Conservation (phyloP, 2,797 vertebrate genomes). For the Austrolebias charrua region DNA sequence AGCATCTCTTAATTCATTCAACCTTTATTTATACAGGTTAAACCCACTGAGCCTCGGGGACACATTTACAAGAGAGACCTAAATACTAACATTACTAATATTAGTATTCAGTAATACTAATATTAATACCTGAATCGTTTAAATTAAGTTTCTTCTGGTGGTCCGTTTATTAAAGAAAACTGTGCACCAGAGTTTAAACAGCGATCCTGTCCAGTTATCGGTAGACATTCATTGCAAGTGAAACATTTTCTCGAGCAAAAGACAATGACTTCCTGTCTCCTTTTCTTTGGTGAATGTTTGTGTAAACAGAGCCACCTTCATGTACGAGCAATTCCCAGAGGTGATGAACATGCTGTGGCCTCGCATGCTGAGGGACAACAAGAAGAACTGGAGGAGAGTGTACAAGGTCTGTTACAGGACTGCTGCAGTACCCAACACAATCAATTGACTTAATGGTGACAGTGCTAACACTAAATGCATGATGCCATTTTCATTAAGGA, state of each 20-base stretch:
- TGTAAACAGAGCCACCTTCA: constrained; percentile 85
- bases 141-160: no score
- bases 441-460: constrained; percentile 5
- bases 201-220: not conserved
- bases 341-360: constrained; percentile 99
- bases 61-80: no score
- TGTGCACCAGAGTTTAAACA: not conserved
- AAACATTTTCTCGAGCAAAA: not conserved
- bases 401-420: constrained; percentile 86
- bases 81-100: no score
- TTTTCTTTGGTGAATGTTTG: constrained; percentile 8
- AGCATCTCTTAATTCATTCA: no score
- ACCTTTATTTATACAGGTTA: no score
- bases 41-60: no score
- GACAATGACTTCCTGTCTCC: not conserved
- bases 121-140: no score
- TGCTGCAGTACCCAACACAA: not conserved
- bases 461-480: not conserved
- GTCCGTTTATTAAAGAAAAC: no score
- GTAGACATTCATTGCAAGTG: not conserved
- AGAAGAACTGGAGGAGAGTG: constrained; percentile 98
- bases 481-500: constrained; percentile 11
- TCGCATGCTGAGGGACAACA: constrained; percentile 98
- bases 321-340: constrained; percentile 99
- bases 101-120: no score